phyloP scores from a whole-genome alignment of 1,140 invertebrate species.

The Euwallacea fornicatus region DNA sequence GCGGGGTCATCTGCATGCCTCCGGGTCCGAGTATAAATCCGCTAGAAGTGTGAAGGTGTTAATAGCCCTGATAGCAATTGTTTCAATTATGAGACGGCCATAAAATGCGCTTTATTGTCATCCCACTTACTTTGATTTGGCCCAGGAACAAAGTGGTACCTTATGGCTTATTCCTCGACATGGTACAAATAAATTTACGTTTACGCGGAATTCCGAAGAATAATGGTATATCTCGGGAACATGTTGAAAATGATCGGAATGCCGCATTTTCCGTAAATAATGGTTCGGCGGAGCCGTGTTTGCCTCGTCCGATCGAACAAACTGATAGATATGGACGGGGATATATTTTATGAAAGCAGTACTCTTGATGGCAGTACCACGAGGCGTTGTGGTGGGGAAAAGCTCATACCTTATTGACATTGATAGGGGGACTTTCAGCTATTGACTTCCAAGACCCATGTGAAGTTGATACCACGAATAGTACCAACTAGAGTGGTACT shows the following conservation, averaged over 20 bases:
- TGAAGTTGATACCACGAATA: no score
- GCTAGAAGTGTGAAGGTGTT: conserved; percentile 1
- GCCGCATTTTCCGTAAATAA: conserved; percentile 36
- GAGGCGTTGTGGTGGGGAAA: no score
- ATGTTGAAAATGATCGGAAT: conserved; percentile 37
- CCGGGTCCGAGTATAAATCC: no score
- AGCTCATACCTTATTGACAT: no score
- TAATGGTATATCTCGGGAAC: conserved; percentile 22
- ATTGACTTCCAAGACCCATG: no score
- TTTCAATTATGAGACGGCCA: not conserved
- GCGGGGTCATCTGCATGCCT: no score
- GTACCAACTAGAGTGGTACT: no score
- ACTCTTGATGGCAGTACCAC: no score
- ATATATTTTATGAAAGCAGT: conserved; percentile 7
- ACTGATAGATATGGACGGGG: conserved; percentile 20
- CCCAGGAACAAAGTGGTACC: not conserved
- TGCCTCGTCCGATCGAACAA: conserved; percentile 21
- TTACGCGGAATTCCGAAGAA: conserved; percentile 23
- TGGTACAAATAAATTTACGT: conserved; percentile 30
- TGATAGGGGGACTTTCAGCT: no score
- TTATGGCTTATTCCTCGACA: conserved; percentile 9
- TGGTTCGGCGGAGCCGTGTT: conserved; percentile 13
- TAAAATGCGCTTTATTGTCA: no score
- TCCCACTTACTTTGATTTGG: no score
- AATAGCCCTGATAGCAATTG: not conserved